Evolutionary conservation across 2,797 vertebrate species (phyloP).

Genomic region (Dallia pectoralis): DNA sequence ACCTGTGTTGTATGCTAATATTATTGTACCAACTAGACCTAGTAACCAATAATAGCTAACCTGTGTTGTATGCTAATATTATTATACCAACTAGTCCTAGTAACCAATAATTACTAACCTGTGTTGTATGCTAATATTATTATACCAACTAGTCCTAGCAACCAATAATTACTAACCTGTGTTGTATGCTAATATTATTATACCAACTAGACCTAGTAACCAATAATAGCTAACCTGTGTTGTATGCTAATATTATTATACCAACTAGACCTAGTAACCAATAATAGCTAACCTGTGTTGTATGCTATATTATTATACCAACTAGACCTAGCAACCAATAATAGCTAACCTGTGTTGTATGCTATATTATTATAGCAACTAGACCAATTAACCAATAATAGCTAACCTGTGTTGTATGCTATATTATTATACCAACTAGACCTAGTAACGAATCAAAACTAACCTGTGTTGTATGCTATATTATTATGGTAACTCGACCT

Average conservation of each 20-base stretch:
- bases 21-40: slow-evolving; percentile 2
- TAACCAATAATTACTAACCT: neutral
- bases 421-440: neutral
- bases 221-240: neutral
- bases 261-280: slow-evolving; percentile 16
- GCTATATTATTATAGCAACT: neutral
- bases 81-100: neutral
- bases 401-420: neutral
- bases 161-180: neutral
- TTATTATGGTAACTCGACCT: neutral
- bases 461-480: neutral
- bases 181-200: neutral
- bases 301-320: neutral
- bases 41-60: neutral
- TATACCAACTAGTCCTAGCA: neutral
- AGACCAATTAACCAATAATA: slow-evolving; percentile 15
- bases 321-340: slow-evolving; percentile 16
- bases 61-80: neutral
- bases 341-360: neutral
- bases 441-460: slow-evolving; percentile 11
- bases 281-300: neutral
- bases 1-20: neutral
- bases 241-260: neutral
- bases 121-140: neutral
- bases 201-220: slow-evolving; percentile 16